Percentiles rank a stretch among this genome's conserved stretches.
Conservation (phyloP, 2,888 invertebrate species). For the Troilus luridus region DNA sequence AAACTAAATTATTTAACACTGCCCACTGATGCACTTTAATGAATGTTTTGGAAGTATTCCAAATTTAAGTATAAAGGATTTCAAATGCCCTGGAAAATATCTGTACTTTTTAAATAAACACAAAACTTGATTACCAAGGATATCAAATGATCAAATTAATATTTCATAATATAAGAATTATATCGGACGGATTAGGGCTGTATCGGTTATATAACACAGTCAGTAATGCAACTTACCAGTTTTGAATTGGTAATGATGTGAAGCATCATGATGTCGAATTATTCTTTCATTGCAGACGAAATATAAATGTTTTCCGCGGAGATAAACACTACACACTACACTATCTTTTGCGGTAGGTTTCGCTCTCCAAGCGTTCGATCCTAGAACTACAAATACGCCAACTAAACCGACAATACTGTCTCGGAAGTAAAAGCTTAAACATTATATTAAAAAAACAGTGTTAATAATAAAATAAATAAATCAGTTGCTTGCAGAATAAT, state of each 20-base stretch:
- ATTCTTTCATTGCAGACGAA: neutral
- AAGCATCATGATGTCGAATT: neutral
- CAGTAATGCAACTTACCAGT: neutral
- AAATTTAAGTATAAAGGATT: neutral
- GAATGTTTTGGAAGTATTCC: neutral
- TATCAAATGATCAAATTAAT: no score
- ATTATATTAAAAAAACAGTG: neutral
- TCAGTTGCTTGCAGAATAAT: neutral
- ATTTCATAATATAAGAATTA: neutral
- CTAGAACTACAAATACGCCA: neutral
- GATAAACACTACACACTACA: neutral
- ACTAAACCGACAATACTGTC: neutral
- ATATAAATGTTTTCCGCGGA: neutral
- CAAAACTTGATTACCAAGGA: no score
- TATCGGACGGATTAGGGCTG: neutral
- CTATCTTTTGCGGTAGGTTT: conserved; percentile 2
- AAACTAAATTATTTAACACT: neutral
- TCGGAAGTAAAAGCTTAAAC: neutral
- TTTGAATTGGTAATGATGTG: neutral
- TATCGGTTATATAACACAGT: neutral
- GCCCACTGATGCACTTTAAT: neutral
- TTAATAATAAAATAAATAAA: neutral
- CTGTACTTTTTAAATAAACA: neutral
- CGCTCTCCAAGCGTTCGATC: neutral
- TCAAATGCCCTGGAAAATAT: no score